phyloP scores from a whole-genome alignment of 2,888 invertebrate genomes.

The Carpatolechia fugitivella region DNA sequence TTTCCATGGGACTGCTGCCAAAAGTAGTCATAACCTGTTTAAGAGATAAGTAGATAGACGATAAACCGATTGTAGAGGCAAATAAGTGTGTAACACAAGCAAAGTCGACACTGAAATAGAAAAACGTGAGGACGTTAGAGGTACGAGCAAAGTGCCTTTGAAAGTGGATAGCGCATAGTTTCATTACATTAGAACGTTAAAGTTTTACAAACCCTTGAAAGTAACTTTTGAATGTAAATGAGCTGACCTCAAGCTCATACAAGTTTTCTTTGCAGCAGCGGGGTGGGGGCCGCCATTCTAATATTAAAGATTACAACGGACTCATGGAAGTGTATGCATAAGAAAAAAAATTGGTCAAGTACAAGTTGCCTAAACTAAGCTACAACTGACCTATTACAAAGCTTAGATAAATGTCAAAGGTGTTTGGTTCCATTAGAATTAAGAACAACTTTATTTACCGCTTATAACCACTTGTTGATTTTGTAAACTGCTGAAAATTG shows the following conservation, averaged over 20 bases:
- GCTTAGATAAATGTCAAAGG: constrained; percentile 28
- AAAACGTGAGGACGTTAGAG: neutral
- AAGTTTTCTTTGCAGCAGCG: constrained; percentile 50
- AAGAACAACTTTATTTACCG: neutral
- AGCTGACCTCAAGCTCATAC: constrained; percentile 50
- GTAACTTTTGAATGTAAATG: constrained; percentile 41
- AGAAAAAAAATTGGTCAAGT: constrained; percentile 39
- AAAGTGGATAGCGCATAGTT: constrained; percentile 9
- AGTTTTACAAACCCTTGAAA: constrained; percentile 42
- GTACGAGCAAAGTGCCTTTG: constrained; percentile 1
- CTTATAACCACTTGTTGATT: neutral
- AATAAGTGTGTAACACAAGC: too few relatives aligned
- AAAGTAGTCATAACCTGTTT: neutral
- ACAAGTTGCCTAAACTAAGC: constrained; percentile 31
- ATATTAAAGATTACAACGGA: constrained; percentile 28
- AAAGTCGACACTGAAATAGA: constrained; percentile 16
- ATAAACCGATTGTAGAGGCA: too few relatives aligned
- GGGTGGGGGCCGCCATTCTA: constrained; percentile 46
- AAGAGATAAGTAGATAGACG: too few relatives aligned
- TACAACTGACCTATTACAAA: constrained; percentile 33
- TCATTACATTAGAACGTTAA: constrained; percentile 19
- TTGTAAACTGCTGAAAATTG: neutral
- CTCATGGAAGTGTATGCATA: constrained; percentile 30
- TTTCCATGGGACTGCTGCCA: constrained; percentile 16
- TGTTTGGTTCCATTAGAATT: constrained; percentile 16